phyloP scores from a whole-genome alignment of 1,140 invertebrate genomes.

The Bombyx mandarina region DNA sequence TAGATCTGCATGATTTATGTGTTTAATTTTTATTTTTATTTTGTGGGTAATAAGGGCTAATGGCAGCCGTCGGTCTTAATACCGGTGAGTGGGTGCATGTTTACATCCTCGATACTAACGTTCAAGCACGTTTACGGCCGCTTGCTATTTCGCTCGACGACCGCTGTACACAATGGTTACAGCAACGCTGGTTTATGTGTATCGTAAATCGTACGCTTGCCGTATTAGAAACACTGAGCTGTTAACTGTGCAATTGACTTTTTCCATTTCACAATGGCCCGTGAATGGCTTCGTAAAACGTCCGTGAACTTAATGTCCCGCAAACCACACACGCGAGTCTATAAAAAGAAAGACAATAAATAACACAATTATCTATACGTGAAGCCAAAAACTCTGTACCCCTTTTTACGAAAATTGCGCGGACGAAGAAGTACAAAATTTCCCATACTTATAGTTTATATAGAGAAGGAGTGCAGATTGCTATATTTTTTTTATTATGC shows the following conservation, averaged over 20 bases:
- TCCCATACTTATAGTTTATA: too few relatives aligned
- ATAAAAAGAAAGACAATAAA: not conserved
- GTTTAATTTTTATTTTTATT: constrained; percentile 34
- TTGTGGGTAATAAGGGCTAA: constrained; percentile 51
- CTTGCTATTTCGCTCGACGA: too few relatives aligned
- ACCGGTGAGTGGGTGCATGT: constrained; percentile 49
- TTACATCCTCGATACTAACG: constrained; percentile 18
- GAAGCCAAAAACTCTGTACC: too few relatives aligned
- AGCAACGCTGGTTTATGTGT: too few relatives aligned
- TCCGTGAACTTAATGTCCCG: constrained; percentile 3
- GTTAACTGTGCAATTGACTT: constrained; percentile 2
- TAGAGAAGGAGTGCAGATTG: too few relatives aligned
- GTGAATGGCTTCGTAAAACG: not conserved
- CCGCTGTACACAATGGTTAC: too few relatives aligned
- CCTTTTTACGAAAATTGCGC: too few relatives aligned
- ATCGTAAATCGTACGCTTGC: constrained; percentile 2
- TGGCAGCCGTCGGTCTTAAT: constrained; percentile 32
- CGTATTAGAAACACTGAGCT: not conserved
- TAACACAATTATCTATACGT: too few relatives aligned
- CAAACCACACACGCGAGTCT: constrained; percentile 5
- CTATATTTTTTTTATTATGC: too few relatives aligned
- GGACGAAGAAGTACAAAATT: too few relatives aligned
- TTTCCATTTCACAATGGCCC: not conserved
- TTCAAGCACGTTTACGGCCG: not conserved
- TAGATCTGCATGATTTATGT: constrained; percentile 13